A percentile compares a stretch with the other conserved stretches of the same genome.
Evolutionary conservation across 2,797 vertebrate species (phyloP).

Genomic region (Graptemys geographica): DNA sequence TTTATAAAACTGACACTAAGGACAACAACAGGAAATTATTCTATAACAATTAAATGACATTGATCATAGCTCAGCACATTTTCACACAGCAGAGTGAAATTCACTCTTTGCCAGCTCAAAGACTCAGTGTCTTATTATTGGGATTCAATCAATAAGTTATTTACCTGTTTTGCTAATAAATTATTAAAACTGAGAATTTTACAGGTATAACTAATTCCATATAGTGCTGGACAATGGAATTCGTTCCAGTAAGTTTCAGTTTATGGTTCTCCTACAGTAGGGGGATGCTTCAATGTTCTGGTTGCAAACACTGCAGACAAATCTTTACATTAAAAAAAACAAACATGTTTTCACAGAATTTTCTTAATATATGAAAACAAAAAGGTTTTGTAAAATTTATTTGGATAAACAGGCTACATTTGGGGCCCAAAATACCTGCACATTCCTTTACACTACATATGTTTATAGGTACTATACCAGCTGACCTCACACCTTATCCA

Average conservation of each 20-base stretch:
- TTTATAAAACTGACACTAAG: background rate
- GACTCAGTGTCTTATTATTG: background rate
- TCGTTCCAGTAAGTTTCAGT: background rate
- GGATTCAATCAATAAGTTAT: background rate
- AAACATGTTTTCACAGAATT: background rate
- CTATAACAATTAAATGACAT: background rate
- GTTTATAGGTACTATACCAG: background rate
- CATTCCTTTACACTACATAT: background rate
- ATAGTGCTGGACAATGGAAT: background rate
- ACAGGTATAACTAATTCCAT: background rate
- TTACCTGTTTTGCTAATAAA: background rate
- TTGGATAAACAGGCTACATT: background rate
- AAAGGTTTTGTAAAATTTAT: background rate
- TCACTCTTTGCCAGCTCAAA: background rate
- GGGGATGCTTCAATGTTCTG: background rate
- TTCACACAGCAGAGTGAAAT: accelerated
- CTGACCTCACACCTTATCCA: background rate
- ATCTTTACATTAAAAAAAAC: background rate
- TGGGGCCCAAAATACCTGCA: background rate
- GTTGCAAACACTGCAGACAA: background rate
- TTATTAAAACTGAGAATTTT: background rate
- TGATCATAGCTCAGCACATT: accelerated
- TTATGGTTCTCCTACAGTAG: background rate
- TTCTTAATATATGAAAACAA: background rate
- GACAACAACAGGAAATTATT: background rate